A percentile compares a stretch with the other conserved stretches of the same genome.
These are phyloP conservation scores for Dolichotis patagonum DNA, from an alignment of 2,113 vertebrate genomes.

Conservation along the genomic window DNA sequence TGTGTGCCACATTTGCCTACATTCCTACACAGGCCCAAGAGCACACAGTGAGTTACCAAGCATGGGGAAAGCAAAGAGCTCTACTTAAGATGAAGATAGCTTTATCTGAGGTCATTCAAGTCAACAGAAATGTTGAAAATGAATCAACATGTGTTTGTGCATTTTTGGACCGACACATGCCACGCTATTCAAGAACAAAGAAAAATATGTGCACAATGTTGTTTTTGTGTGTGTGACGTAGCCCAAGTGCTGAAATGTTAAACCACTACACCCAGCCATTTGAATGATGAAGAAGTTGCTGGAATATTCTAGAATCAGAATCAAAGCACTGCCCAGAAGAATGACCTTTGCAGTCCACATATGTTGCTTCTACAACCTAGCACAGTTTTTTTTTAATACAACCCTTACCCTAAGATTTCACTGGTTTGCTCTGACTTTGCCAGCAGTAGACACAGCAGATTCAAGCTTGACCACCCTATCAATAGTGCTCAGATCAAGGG, in stretches of 20 bases:
- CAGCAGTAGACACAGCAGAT: background rate
- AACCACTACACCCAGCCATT: background rate
- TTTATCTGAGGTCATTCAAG: background rate
- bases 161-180: background rate
- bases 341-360: background rate
- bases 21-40: background rate
- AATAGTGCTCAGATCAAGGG: background rate
- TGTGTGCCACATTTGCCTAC: background rate
- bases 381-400: background rate
- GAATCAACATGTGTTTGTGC: background rate
- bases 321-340: background rate
- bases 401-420: background rate
- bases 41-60: background rate
- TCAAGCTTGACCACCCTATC: background rate
- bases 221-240: background rate
- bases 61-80: background rate
- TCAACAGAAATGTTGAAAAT: background rate
- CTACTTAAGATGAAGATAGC: background rate
- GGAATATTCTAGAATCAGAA: slow-evolving; percentile 28
- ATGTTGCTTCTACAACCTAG: background rate
- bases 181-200: background rate
- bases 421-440: background rate
- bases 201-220: background rate
- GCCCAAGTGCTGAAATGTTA: background rate
- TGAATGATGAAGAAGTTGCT: background rate